Evolutionary conservation across 2,888 invertebrate species (phyloP).

Genomic region (Cheilosia scutellata): DNA sequence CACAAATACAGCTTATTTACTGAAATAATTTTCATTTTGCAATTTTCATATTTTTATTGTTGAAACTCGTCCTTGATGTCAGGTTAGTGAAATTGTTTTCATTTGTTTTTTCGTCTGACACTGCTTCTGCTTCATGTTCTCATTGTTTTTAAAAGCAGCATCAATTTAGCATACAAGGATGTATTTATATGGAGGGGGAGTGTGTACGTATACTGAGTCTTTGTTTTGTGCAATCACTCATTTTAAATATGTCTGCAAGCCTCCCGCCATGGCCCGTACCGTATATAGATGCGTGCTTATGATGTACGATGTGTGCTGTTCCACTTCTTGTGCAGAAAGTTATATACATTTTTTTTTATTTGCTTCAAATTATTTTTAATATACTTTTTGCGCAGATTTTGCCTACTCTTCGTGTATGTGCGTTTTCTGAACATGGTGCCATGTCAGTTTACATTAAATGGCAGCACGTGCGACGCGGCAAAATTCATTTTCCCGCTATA

Average conservation of each 20-base stretch:
- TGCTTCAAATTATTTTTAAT: conserved; percentile 50
- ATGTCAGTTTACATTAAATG: conserved; percentile 59
- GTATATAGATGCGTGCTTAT: conserved; percentile 24
- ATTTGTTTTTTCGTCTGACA: conserved; percentile 60
- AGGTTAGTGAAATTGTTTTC: conserved; percentile 49
- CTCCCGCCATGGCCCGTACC: conserved; percentile 39
- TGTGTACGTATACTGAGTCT: not conserved
- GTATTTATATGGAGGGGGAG: not conserved
- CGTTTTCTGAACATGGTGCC: conserved; percentile 21
- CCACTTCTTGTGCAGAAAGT: conserved; percentile 54
- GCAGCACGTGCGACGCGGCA: conserved; percentile 40
- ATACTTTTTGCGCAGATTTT: conserved; percentile 51
- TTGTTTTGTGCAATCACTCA: conserved; percentile 62
- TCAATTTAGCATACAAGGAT: conserved; percentile 45
- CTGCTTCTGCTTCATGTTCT: conserved; percentile 42
- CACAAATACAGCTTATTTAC: conserved; percentile 43
- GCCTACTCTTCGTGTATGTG: not conserved
- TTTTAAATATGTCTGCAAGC: conserved; percentile 58
- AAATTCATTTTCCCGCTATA: conserved; percentile 39
- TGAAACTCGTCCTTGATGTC: conserved; percentile 58
- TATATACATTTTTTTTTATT: conserved; percentile 18
- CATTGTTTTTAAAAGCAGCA: conserved; percentile 59
- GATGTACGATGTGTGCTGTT: conserved; percentile 41
- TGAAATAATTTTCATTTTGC: conserved; percentile 28
- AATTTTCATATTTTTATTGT: conserved; percentile 20